Conservation (phyloP, 1,140 invertebrate species). For the Drosophila punjabiensis region DNA sequence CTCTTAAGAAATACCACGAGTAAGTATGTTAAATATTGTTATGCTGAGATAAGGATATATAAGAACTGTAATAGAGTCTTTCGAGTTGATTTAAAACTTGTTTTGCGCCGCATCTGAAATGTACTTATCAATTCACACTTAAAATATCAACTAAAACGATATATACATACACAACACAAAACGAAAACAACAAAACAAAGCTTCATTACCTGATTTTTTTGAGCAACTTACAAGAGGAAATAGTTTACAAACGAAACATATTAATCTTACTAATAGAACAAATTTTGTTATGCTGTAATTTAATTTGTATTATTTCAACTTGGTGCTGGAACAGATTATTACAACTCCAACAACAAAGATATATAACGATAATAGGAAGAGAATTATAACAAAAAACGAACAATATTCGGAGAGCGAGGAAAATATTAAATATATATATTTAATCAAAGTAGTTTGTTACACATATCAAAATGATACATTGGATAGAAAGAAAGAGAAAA, state of each 20-base stretch:
- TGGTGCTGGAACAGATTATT: slow-evolving; percentile 58
- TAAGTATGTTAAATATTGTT: slow-evolving; percentile 71
- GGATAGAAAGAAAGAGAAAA: slow-evolving; percentile 4
- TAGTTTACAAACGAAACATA: slow-evolving; percentile 43
- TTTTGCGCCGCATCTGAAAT: slow-evolving; percentile 37
- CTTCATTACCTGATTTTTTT: slow-evolving; percentile 83
- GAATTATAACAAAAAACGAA: slow-evolving; percentile 20
- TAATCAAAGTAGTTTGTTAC: slow-evolving; percentile 73
- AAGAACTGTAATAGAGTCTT: slow-evolving; percentile 21
- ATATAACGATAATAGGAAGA: slow-evolving; percentile 20
- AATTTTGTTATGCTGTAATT: slow-evolving; percentile 66
- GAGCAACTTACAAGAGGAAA: slow-evolving; percentile 61
- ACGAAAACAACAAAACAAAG: slow-evolving; percentile 70
- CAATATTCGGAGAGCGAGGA: slow-evolving; percentile 60
- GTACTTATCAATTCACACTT: slow-evolving; percentile 29
- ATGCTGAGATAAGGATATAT: slow-evolving; percentile 5
- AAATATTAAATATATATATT: slow-evolving; percentile 47
- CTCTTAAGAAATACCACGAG: slow-evolving; percentile 6
- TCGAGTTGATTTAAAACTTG: slow-evolving; percentile 33
- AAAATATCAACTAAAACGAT: slow-evolving; percentile 26
- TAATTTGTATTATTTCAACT: slow-evolving; percentile 48
- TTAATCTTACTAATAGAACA: slow-evolving; percentile 54
- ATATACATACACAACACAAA: slow-evolving; percentile 24
- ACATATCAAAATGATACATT: slow-evolving; percentile 66
- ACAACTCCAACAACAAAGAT: slow-evolving; percentile 11